Base-by-base conservation (phyloP, 2,888 invertebrate species). In the Cephus rjabovi region DNA sequence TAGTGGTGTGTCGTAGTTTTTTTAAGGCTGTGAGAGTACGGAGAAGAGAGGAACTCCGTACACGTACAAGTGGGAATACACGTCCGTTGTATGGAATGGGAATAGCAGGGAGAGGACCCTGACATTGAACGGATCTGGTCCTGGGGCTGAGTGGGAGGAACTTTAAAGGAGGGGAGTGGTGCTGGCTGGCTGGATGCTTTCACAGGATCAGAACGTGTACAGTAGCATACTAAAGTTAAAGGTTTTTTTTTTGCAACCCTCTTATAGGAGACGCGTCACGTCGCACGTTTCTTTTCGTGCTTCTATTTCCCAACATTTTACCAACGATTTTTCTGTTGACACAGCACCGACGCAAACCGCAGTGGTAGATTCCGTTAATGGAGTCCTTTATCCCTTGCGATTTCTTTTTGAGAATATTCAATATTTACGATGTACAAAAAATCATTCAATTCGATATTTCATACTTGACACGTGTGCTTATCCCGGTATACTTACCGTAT, bases 81-180 rank as follows among this genome's bases (percentile, higher is more conserved):
- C 30, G 74, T 11, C 12, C 15, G 70, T 12, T 15, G 6, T 11
- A 15, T 33, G 34, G 34, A n/a, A 34, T 23, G 74, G 40, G 35
- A 74, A 56, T 68, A 37, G 75, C 68, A 70, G 71, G 73, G 76
- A 76, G 78, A 78, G 73, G 75, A 76, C 78, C 78, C 71, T 78
- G 78, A 78, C 78, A 78, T 78, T 78, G 78, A 78, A 76, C 76
- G 70, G 75, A 31, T 35, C 77, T 74, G 56, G 40, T 71, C 77
- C 69, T 33, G n/a, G 35, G 11, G 33, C 11, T 31, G 71, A 71
- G 71, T 15, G n/a, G 15, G 74, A n/a, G n/a, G 23, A 33, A 34
- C 70, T 30, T 40, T 33, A 33, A 70, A 70, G 2, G 30, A 30
- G 30, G 30, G 70, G 70, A 33, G 70, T 70, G 70, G 30, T 33